These are phyloP conservation scores for Hofmannophila pseudospretella DNA, from an alignment of 2,888 invertebrate species.

Conservation along the genomic window DNA sequence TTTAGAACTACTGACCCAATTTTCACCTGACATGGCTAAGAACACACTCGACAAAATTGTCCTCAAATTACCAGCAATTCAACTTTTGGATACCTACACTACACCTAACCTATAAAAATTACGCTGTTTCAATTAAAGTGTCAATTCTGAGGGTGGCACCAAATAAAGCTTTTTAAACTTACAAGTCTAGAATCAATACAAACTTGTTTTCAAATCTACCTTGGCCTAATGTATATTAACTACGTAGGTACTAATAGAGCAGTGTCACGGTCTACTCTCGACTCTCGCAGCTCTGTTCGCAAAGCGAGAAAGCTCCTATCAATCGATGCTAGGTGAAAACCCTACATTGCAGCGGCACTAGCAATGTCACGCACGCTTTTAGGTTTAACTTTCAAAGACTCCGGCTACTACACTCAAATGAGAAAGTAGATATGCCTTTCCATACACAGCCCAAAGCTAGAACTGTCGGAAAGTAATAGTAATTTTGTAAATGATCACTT, in stretches of 20 bases:
- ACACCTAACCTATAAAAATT: too few relatives aligned
- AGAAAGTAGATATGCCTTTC: constrained; percentile 21
- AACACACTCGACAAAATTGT: too few relatives aligned
- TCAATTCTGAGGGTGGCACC: too few relatives aligned
- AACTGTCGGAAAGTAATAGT: constrained; percentile 5
- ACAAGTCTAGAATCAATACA: too few relatives aligned
- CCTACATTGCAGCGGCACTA: constrained; percentile 32
- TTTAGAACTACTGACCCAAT: too few relatives aligned
- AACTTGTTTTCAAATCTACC: not conserved
- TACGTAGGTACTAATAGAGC: constrained; percentile 25
- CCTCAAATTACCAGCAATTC: too few relatives aligned
- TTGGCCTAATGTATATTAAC: not conserved
- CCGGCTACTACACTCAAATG: constrained; percentile 16
- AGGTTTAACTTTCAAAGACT: constrained; percentile 34
- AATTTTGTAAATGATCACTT: not conserved
- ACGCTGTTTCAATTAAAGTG: too few relatives aligned
- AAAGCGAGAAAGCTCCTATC: constrained; percentile 54
- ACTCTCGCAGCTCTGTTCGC: constrained; percentile 35
- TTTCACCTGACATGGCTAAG: too few relatives aligned
- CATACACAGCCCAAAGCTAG: not conserved
- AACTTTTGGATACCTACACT: too few relatives aligned
- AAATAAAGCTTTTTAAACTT: too few relatives aligned
- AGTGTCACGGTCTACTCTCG: constrained; percentile 27
- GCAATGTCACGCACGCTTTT: constrained; percentile 46
- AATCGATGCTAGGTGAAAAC: constrained; percentile 53